Conservation (phyloP, 2,888 invertebrate genomes). For the Eupithecia dodoneata region DNA sequence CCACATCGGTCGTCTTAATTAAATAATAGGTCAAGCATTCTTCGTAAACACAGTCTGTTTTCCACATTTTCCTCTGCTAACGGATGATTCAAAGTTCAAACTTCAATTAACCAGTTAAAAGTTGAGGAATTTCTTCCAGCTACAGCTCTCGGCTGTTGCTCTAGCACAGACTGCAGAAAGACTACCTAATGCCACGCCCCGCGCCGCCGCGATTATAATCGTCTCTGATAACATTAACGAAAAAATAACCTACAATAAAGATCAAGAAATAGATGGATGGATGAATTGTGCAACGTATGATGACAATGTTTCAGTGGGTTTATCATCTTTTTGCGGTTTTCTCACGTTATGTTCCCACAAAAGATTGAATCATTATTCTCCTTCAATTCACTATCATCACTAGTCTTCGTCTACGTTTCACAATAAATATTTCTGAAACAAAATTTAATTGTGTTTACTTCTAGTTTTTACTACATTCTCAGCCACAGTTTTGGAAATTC, state of each 20-base stretch:
- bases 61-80: constrained; percentile 32
- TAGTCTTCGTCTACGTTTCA: not conserved
- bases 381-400: not conserved
- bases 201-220: not conserved
- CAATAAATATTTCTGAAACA: not conserved
- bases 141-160: constrained; percentile 9
- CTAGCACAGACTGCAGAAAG: constrained; percentile 5
- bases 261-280: not conserved
- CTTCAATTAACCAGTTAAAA: constrained; percentile 43
- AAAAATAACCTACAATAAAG: not conserved
- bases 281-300: not conserved
- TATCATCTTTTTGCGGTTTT: not conserved
- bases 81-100: constrained; percentile 40
- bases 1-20: not conserved
- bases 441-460: not conserved
- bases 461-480: not conserved
- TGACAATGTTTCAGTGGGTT: too few species aligned
- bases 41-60: constrained; percentile 16
- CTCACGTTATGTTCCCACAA: not conserved
- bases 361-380: not conserved
- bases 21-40: constrained; percentile 6
- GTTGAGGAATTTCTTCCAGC: constrained; percentile 32
- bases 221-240: not conserved
- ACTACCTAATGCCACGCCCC: not conserved
- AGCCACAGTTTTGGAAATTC: not conserved